These are phyloP conservation scores for Ypsolopha sequella DNA, from an alignment of 2,888 invertebrate genomes.

Conservation along the genomic window DNA sequence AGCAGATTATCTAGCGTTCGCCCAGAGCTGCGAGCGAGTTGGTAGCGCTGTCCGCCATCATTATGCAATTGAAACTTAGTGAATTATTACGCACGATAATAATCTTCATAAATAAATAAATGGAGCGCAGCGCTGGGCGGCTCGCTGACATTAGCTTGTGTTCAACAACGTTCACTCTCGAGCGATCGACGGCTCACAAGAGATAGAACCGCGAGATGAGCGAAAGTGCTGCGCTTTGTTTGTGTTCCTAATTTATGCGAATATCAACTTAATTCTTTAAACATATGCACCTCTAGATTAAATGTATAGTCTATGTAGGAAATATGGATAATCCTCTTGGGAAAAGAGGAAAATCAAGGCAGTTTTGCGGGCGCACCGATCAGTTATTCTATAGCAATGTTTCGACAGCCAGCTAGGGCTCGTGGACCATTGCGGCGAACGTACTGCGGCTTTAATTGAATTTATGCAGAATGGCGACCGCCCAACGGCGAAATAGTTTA, in stretches of 20 bases:
- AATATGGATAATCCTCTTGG: slow-evolving; percentile 9
- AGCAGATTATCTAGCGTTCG: slow-evolving; percentile 61
- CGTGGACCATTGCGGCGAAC: slow-evolving; percentile 17
- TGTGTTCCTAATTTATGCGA: slow-evolving; percentile 1
- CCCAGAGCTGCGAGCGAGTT: slow-evolving; percentile 39
- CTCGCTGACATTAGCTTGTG: slow-evolving; percentile 26
- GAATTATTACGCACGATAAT: slow-evolving; percentile 68
- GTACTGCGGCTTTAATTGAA: slow-evolving; percentile 42
- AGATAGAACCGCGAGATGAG: not conserved
- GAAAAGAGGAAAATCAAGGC: slow-evolving; percentile 20
- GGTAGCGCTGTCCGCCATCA: slow-evolving; percentile 61
- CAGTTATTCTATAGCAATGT: slow-evolving; percentile 51
- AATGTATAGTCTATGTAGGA: not conserved
- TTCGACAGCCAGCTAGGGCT: slow-evolving; percentile 26
- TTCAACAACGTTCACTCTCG: not conserved
- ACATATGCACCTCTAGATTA: too few species aligned
- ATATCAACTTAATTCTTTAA: not conserved
- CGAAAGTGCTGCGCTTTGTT: slow-evolving; percentile 3
- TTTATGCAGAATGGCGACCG: slow-evolving; percentile 49
- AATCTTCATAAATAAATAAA: slow-evolving; percentile 67
- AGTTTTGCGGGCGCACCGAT: slow-evolving; percentile 24
- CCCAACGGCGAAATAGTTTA: slow-evolving; percentile 43
- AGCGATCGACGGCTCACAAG: not conserved
- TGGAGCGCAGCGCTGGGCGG: slow-evolving; percentile 30
- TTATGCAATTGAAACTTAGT: slow-evolving; percentile 71